Evolutionary conservation across 2,113 vertebrate genomes (phyloP).

Genomic region (Rhynchopsitta pachyrhyncha): DNA sequence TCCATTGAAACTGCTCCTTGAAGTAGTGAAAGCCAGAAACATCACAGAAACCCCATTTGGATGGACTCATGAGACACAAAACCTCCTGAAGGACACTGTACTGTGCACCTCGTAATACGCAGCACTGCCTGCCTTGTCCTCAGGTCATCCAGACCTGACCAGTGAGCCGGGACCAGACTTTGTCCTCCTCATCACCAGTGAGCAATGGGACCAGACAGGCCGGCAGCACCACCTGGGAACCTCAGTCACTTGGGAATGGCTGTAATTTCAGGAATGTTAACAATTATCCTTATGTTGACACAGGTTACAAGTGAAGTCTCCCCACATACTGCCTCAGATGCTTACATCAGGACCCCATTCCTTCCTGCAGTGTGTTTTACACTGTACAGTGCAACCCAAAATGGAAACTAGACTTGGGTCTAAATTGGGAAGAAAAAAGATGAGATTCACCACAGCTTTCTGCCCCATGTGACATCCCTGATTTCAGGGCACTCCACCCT

Average conservation of each 20-base stretch:
- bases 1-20: neutral
- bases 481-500: neutral
- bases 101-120: rapidly evolving
- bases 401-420: neutral
- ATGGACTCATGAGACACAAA: neutral
- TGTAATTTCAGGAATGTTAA: neutral
- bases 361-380: neutral
- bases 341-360: neutral
- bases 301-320: neutral
- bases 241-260: neutral
- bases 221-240: neutral
- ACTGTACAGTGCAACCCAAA: neutral
- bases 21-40: neutral
- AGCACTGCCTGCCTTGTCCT: neutral
- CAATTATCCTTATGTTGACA: neutral
- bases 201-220: neutral
- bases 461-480: neutral
- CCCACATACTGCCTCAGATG: neutral
- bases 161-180: neutral
- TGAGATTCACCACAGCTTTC: neutral
- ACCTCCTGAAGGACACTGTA: neutral
- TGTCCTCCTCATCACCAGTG: neutral
- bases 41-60: neutral
- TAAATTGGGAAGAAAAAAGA: neutral
- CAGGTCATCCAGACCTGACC: neutral